These are phyloP conservation scores for Acronicta alni DNA, from an alignment of 2,888 invertebrate genomes.

Conservation along the genomic window DNA sequence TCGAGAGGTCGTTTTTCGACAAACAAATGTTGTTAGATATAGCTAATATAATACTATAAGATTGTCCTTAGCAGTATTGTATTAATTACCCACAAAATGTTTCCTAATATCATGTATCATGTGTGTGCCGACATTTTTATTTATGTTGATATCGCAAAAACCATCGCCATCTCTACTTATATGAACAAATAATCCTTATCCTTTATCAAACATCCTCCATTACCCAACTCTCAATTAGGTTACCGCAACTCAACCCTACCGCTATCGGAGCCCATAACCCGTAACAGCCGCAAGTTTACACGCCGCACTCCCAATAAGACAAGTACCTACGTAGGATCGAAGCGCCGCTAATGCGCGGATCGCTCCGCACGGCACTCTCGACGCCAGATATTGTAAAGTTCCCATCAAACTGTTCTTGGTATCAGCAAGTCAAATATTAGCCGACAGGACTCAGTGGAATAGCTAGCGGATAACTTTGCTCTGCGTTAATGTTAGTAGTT, in stretches of 20 bases:
- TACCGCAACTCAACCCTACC: slow-evolving; percentile 18
- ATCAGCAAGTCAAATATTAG: slow-evolving; percentile 68
- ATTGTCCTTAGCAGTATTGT: too few relatives aligned
- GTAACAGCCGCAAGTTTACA: slow-evolving; percentile 26
- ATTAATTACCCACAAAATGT: too few relatives aligned
- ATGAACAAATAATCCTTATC: slow-evolving; percentile 2
- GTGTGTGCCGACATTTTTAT: not conserved
- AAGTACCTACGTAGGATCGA: slow-evolving; percentile 43
- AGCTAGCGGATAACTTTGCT: slow-evolving; percentile 19
- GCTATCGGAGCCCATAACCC: slow-evolving; percentile 23
- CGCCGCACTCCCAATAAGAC: slow-evolving; percentile 38
- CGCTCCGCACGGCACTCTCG: slow-evolving; percentile 48
- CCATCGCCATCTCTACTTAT: not conserved
- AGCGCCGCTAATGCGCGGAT: slow-evolving; percentile 49
- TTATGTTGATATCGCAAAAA: not conserved
- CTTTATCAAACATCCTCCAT: slow-evolving; percentile 4
- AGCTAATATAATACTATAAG: too few relatives aligned
- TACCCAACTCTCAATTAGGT: slow-evolving; percentile 24
- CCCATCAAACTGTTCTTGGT: slow-evolving; percentile 62
- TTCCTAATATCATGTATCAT: too few relatives aligned
- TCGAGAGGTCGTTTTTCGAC: too few relatives aligned
- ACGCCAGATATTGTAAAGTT: slow-evolving; percentile 66
- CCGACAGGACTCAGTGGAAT: slow-evolving; percentile 19
- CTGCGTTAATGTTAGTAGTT: not conserved
- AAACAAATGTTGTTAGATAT: too few relatives aligned